These are phyloP conservation scores for Clamator glandarius DNA, from an alignment of 2,797 vertebrate species.

Conservation along the genomic window DNA sequence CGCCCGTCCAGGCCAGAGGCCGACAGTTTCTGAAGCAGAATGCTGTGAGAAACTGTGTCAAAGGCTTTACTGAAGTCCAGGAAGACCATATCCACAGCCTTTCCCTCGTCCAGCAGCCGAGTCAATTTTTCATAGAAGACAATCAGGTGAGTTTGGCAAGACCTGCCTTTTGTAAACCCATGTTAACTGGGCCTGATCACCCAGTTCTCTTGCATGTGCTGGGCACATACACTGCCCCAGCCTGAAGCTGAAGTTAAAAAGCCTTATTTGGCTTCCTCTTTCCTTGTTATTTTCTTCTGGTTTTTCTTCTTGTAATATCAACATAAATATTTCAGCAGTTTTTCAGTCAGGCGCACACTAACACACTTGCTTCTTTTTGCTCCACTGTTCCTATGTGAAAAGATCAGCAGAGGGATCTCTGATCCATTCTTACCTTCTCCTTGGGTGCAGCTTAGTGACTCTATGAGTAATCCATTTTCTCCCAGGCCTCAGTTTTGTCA, in stretches of 20 bases:
- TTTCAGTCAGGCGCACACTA: no score
- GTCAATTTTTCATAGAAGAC: no score
- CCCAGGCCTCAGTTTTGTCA: conserved; percentile 46
- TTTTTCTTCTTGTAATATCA: background rate
- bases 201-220: no score
- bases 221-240: background rate
- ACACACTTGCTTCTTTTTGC: fast-evolving
- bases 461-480: conserved; percentile 25
- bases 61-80: no score
- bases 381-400: background rate
- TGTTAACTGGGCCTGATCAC: no score
- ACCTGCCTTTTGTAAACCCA: no score
- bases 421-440: background rate
- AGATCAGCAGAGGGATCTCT: background rate
- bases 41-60: no score
- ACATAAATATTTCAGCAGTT: background rate
- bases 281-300: background rate
- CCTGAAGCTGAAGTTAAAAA: background rate
- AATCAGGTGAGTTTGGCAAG: no score
- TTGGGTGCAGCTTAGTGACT: background rate
- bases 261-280: background rate
- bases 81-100: no score
- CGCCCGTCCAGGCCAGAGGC: no score
- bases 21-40: no score
- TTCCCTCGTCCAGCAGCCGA: no score